Evolutionary conservation across 2,797 vertebrate genomes (phyloP).

Genomic region (Enteromius argenteus): DNA sequence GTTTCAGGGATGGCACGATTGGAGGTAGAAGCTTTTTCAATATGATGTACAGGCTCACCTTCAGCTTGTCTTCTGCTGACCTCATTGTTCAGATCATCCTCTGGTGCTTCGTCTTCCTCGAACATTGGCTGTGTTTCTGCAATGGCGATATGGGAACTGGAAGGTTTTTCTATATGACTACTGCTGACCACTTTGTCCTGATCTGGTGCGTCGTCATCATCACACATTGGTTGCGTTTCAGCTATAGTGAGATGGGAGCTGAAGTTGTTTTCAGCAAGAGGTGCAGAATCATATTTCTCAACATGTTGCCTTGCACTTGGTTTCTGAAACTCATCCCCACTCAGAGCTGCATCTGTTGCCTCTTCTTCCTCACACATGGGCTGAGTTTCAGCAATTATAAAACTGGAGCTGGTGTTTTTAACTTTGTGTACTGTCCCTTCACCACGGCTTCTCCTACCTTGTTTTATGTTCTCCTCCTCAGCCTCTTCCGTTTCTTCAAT

Average conservation of each 20-base stretch:
- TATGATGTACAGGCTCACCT: background rate
- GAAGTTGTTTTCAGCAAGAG: background rate
- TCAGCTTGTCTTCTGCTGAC: background rate
- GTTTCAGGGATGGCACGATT: background rate
- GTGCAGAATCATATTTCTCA: background rate
- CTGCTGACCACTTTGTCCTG: background rate
- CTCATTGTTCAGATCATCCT: background rate
- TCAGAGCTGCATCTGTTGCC: conserved; percentile 6
- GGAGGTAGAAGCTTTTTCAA: background rate
- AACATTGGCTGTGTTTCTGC: conserved; percentile 58
- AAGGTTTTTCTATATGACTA: background rate
- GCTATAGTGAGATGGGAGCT: background rate
- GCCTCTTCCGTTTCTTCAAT: background rate
- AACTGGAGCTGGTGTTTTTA: conserved; percentile 16
- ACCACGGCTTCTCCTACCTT: background rate
- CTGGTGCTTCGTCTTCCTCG: conserved; percentile 21
- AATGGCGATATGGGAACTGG: background rate
- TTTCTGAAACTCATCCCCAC: conserved; percentile 3
- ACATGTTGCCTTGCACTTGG: background rate
- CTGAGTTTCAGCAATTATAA: conserved; percentile 68
- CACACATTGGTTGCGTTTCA: conserved; percentile 49
- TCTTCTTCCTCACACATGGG: conserved; percentile 56
- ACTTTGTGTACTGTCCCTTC: conserved; percentile 15
- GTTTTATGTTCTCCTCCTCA: background rate
- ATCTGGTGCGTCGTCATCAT: background rate